These are phyloP conservation scores for Colletes gigas DNA, from an alignment of 1,140 invertebrate genomes.

Conservation along the genomic window DNA sequence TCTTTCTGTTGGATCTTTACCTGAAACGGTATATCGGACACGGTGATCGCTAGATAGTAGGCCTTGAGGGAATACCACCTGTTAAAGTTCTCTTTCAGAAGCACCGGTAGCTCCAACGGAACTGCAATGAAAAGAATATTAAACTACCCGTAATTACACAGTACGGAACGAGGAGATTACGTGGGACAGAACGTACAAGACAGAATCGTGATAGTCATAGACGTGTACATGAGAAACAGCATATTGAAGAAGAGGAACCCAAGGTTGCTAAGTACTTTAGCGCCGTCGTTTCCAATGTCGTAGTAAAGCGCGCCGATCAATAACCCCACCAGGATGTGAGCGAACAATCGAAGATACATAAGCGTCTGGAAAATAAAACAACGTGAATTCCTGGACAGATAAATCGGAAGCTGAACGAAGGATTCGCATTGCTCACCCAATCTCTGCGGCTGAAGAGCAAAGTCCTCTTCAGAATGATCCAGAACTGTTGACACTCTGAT, in stretches of 20 bases:
- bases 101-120: constrained; percentile 96
- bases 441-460: constrained; percentile 90
- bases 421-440: constrained; percentile 84
- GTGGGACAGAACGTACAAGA: constrained; percentile 85
- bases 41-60: constrained; percentile 97
- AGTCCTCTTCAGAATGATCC: constrained; percentile 89
- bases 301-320: constrained; percentile 96
- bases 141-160: too few species aligned
- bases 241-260: constrained; percentile 99
- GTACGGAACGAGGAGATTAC: neutral
- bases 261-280: constrained; percentile 97
- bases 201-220: constrained; percentile 98
- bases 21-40: constrained; percentile 98
- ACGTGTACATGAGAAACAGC: constrained; percentile 98
- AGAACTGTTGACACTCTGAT: constrained; percentile 89
- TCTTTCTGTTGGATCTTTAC: constrained; percentile 79
- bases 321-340: constrained; percentile 94
- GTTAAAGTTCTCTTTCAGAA: constrained; percentile 97
- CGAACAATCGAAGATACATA: constrained; percentile 95
- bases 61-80: constrained; percentile 98
- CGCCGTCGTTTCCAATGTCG: constrained; percentile 95
- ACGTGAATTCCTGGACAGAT: neutral
- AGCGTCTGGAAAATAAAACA: constrained; percentile 87
- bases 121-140: constrained; percentile 84
- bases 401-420: neutral